Evolutionary conservation across 2,113 vertebrate genomes (phyloP).

Genomic region (Protobothrops mucrosquamatus): DNA sequence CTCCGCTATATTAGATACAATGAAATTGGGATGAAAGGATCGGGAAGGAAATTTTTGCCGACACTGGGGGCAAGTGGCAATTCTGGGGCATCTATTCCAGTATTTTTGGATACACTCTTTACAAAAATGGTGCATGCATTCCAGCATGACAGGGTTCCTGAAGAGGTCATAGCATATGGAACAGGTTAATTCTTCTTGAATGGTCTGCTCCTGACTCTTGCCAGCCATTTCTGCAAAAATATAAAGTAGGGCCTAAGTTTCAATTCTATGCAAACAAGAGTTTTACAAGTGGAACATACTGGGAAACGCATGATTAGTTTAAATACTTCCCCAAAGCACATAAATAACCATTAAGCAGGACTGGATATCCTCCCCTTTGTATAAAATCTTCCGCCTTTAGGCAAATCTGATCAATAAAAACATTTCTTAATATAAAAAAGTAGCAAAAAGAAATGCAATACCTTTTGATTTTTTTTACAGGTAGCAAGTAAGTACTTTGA

Average conservation of each 20-base stretch:
- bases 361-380: neutral
- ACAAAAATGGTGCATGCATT: constrained; percentile 90
- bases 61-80: constrained; percentile 82
- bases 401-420: neutral
- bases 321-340: neutral
- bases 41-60: constrained; percentile 69
- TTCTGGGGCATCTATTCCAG: constrained; percentile 66
- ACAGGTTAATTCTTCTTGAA: constrained; percentile 84
- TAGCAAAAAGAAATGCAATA: neutral
- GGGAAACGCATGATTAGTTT: neutral
- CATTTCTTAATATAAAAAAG: neutral
- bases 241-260: neutral
- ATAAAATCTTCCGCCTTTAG: neutral
- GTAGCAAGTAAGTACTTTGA: neutral
- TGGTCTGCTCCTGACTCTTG: constrained; percentile 52
- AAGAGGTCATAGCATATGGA: constrained; percentile 86
- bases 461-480: neutral
- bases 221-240: constrained; percentile 49
- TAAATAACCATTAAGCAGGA: neutral
- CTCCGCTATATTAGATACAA: constrained; percentile 81
- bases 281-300: neutral
- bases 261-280: neutral
- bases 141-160: constrained; percentile 81
- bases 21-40: constrained; percentile 77
- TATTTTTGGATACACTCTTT: constrained; percentile 77